Evolutionary conservation across 1,140 invertebrate genomes (phyloP).

Genomic region (Penaeus chinensis): DNA sequence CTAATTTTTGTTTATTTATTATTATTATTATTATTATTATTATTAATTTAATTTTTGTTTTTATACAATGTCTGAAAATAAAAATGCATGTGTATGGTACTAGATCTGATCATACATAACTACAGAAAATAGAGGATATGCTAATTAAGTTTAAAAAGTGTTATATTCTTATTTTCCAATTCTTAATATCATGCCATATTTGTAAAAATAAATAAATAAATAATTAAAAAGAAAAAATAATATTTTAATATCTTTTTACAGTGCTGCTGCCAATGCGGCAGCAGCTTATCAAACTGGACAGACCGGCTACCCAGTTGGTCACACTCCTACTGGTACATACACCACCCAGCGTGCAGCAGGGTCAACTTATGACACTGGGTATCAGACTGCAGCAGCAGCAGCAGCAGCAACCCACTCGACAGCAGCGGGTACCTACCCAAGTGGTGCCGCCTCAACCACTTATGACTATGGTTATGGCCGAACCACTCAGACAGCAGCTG

Average conservation of each 20-base stretch:
- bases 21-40: too few species aligned
- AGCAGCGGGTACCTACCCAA: constrained; percentile 64
- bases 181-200: neutral
- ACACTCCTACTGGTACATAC: constrained; percentile 79
- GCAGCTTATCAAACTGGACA: constrained; percentile 81
- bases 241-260: constrained; percentile 34
- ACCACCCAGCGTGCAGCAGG: constrained; percentile 80
- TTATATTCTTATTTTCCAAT: too few species aligned
- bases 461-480: constrained; percentile 80
- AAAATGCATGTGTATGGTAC: too few species aligned
- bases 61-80: too few species aligned
- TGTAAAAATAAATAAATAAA: constrained; percentile 14
- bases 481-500: constrained; percentile 74
- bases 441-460: constrained; percentile 71
- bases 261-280: constrained; percentile 69
- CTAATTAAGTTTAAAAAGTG: too few species aligned
- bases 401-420: constrained; percentile 65
- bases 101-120: too few species aligned
- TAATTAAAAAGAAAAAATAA: neutral
- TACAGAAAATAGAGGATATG: too few species aligned
- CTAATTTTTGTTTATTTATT: too few species aligned
- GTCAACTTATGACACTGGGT: constrained; percentile 79
- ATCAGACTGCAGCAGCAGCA: constrained; percentile 69
- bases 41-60: too few species aligned
- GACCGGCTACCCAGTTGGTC: constrained; percentile 84